Base-by-base conservation (phyloP, 1,140 invertebrate species). In the Rhopalosiphum maidis region DNA sequence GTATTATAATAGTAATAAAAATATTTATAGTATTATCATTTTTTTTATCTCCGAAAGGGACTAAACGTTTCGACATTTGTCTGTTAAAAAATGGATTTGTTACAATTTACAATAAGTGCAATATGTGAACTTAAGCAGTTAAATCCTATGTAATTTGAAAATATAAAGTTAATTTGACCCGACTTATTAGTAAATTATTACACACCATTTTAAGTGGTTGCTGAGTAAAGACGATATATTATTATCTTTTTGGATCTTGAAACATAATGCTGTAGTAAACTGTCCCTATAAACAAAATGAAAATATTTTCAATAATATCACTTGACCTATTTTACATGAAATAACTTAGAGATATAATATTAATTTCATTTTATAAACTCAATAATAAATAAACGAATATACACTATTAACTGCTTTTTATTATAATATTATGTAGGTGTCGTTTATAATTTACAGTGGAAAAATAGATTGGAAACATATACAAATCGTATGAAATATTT, bases 151-250 rank as follows among this genome's bases (percentile, higher is more conserved):
- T 18, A 77, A 77, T 77, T 77, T 77, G 15, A 77, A 77, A 77
- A 77, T 77, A 77, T 18, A 18, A 77, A 77, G 60, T n/a, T n/a
- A 77, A 68, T 11, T n/a, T 11, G 15, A 77, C 60, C 60, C 5
- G 30, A 77, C 60, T n/a, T 77, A 77, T 77, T 77, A 77, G 30
- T n/a, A n/a, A n/a, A n/a, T n/a, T 77, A 77, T 77, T 77, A 77
- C 4, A n/a, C 60, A 77, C 60, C 60, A 77, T 77, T 77, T 77
- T 77, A n/a, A n/a, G 60, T n/a, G 15, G 60, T 77, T 77, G n/a
- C 30, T 6, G 30, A 77, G n/a, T 77, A 77, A 77, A 77, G 60
- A 77, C n/a, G n/a, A 77, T 15, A 77, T 68, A 60, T n/a, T n/a
- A 68, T 68, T 68, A 68, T 60, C 11, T n/a, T 68, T 68, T 68